Evolutionary conservation across 2,797 vertebrate species (phyloP), one percentile per base, ranked within the genome.

Genomic region (Staurois parvus): DNA sequence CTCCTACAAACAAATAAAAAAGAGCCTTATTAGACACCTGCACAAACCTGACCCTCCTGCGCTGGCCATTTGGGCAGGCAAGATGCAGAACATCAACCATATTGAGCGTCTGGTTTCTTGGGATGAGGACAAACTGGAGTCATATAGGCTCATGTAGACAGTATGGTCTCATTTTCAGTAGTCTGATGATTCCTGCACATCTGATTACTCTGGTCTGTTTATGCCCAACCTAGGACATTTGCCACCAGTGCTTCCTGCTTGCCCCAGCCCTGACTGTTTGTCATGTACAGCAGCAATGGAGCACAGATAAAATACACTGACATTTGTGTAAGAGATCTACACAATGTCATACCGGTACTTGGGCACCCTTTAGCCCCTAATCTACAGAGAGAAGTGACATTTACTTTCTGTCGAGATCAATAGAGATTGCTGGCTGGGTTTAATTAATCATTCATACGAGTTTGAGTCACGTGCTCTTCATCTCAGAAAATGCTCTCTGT

Each of bases 371-470:
- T 80, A 69, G 2, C 72, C 59, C 62, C 28, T 76, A 32, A 56
- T 78, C 78, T n/a, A 30, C 45, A 62, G 77, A 76, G 45, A 76
- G 74, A 85, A 73, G 37, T 87, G 85, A 84, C 85, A 87, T 87
- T 87, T 87, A 78, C 85, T 79, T 74, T 69, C 37, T 52, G 24
- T 45, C 19, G 29, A 79, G 85, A 87, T 87, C 85, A 87, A 84
- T 84, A 79, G 69, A 69, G 26, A 30, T 40, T 69, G 26, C 70
- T 28, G 32, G 42, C 85, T 45, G 81, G 26, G 81, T 59, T 70
- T 62, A 66, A 87, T 84, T 79, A 84, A 84, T 87, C 85, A 87
- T 87, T 87, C 59, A 87, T 87, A 79, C 11, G 62, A 74, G 32
- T 32, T 24, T 5, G 69, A 24, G 70, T 79, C 70, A 84, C 21